Base-by-base conservation (phyloP, 2,113 vertebrate species). In the Lampris incognitus region DNA sequence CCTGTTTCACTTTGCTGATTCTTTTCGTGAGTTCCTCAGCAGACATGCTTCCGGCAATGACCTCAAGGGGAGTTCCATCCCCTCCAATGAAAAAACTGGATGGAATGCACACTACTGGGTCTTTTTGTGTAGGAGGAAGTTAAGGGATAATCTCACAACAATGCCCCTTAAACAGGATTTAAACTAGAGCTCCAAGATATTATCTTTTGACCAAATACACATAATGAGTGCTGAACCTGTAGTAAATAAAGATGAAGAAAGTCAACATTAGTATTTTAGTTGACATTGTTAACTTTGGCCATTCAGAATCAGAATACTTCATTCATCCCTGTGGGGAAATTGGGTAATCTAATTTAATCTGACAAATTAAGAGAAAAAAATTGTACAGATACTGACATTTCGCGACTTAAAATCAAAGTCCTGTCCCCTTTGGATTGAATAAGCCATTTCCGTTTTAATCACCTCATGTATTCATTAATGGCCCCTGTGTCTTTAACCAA, bases 11-110 rank as follows among this genome's bases (percentile, higher is more conserved):
- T 94, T 95, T 96, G 63, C 89, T 83, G 92, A 99, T 97, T 91
- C 97, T 96, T 76, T 85, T 92, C 57, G 94, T 86, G 56, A 99
- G 96, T 64, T 99, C 98, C 60, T 97, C 95, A 11, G 95, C 95
- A 57, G 97, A 94, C 85, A 99, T 78, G 0, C 95, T 96, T 78
- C 98, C 97, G 66, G 97, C 97, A 48, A 99, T 96, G 54, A 99
- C 97, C 93, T 99, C 98, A 91, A 99, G 88, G 57, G 98, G 98
- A 88, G 98, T 94, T 3, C 97, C 98, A 81, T 95, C 99, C 79
- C 97, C 96, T 76, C 98, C 98, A 66, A 99, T 99, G 86, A 99
- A 99, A 92, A 99, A 99, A 81, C 97, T 96, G 24, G 97, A 97
- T 8, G 98, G 98, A 82, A 99, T 81, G 2, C 98, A 99, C 39